phyloP scores from a whole-genome alignment of 2,888 invertebrate species.

The Lypha dubia region DNA sequence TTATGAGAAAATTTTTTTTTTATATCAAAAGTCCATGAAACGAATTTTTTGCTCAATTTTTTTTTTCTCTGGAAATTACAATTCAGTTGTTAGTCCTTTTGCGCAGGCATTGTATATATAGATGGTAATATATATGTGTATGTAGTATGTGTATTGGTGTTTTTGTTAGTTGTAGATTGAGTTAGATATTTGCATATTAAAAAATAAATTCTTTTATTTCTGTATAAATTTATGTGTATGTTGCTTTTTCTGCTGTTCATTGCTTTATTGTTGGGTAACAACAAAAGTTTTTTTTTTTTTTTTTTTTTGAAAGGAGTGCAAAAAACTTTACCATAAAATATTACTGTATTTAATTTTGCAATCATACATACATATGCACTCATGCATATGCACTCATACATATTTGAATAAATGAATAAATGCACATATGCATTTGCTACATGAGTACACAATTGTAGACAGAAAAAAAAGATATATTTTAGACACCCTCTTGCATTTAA shows the following conservation, averaged over 20 bases:
- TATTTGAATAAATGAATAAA: not conserved
- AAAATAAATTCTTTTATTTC: constrained; percentile 33
- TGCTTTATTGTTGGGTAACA: constrained; percentile 12
- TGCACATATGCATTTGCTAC: constrained; percentile 21
- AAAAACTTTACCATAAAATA: constrained; percentile 39
- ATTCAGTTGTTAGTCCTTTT: not conserved
- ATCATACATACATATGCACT: not conserved
- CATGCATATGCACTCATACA: not conserved
- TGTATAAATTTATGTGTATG: constrained; percentile 37
- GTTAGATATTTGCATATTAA: constrained; percentile 22
- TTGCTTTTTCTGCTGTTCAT: constrained; percentile 15
- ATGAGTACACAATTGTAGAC: not conserved
- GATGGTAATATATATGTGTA: no score
- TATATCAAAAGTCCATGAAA: not conserved
- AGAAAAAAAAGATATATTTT: constrained; percentile 21
- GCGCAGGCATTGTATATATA: no score
- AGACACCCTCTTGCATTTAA: constrained; percentile 54
- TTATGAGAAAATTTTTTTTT: no score
- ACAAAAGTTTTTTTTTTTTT: no score
- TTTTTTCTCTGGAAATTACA: not conserved
- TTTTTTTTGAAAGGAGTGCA: not conserved
- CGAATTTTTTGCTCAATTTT: no score
- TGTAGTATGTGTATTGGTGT: not conserved
- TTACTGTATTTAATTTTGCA: constrained; percentile 34
- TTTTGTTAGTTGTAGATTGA: constrained; percentile 18